Evolutionary conservation across 2,113 vertebrate genomes (phyloP), one percentile per base, ranked within the genome.

Genomic region (Rhinolophus ferrumequinum): DNA sequence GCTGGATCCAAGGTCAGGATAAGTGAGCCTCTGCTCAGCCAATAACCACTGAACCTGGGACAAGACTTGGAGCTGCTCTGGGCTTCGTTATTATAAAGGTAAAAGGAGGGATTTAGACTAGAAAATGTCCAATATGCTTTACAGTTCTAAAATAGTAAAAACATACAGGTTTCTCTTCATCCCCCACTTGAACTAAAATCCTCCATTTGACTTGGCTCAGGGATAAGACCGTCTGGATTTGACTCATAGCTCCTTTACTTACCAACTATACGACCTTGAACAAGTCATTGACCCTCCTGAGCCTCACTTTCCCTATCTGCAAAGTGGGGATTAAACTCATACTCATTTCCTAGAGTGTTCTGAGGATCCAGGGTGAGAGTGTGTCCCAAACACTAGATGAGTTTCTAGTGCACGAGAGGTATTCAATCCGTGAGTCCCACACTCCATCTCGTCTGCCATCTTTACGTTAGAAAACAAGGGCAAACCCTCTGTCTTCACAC

Each of bases 391-490:
- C 70, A 19, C n/a, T 44, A 8, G 47, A 56, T 35, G 16, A 77
- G 21, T n/a, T 16, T 73, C 76, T 21, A 24, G 28, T 1, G 26
- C 64, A 11, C 0, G 4, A 35, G 50, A 89, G 28, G 28, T 21
- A 2, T 54, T 26, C 54, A 15, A 0, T 73, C 12, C 5, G 8
- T 0, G 19, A 26, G n/a, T 24, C 89, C 24, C 9, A 13, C 0
- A 3, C 30, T 24, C 35, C 41, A 3, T n/a, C 56, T 16, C 5
- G 35, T 41, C 28, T 60, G 44, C 44, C 7, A 9, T 11, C 13
- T 16, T 62, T 52, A 6, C 0, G 0, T 50, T 15, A 64, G 79
- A 80, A 85, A 69, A 30, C 18, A 50, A 66, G 60, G 58, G 58
- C 44, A 8, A 21, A 8, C 14, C 5, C 14, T 69, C 9, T 0